Conservation (phyloP, 2,797 vertebrate genomes). For the Neosilurus mollespiculum region DNA sequence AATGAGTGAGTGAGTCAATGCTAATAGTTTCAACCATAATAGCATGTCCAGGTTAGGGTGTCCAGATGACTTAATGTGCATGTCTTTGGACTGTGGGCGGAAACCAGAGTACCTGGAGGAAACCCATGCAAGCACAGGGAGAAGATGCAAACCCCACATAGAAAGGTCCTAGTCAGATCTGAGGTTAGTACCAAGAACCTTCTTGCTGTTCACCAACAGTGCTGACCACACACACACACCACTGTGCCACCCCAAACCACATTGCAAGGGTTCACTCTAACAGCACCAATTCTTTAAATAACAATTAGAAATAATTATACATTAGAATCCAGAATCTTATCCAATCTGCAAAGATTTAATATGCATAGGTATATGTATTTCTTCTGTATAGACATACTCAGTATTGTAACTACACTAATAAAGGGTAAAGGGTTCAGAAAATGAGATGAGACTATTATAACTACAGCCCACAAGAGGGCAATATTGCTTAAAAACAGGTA, state of each 20-base stretch:
- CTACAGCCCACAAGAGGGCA: constrained; percentile 2
- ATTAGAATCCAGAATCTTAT: not conserved
- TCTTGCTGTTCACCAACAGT: too few relatives aligned
- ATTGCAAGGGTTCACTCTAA: not conserved
- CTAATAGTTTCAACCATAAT: not conserved
- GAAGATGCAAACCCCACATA: too few relatives aligned
- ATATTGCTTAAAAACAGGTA: not conserved
- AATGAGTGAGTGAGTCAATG: not conserved
- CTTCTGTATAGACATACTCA: not conserved
- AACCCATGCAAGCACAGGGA: too few relatives aligned
- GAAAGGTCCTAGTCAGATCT: too few relatives aligned
- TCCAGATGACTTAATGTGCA: too few relatives aligned
- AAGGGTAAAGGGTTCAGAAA: too few relatives aligned
- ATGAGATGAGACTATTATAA: too few relatives aligned
- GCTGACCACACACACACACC: too few relatives aligned
- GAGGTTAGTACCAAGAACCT: too few relatives aligned
- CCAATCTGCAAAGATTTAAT: not conserved
- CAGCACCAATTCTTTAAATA: not conserved
- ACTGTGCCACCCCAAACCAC: too few relatives aligned
- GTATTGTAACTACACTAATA: not conserved
- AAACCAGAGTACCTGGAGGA: too few relatives aligned
- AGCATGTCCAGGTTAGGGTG: not conserved
- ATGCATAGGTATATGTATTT: not conserved
- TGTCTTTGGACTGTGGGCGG: too few relatives aligned
- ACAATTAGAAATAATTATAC: not conserved